Evolutionary conservation across 2,113 vertebrate genomes (phyloP).

Genomic region (Scartelaos histophorus): DNA sequence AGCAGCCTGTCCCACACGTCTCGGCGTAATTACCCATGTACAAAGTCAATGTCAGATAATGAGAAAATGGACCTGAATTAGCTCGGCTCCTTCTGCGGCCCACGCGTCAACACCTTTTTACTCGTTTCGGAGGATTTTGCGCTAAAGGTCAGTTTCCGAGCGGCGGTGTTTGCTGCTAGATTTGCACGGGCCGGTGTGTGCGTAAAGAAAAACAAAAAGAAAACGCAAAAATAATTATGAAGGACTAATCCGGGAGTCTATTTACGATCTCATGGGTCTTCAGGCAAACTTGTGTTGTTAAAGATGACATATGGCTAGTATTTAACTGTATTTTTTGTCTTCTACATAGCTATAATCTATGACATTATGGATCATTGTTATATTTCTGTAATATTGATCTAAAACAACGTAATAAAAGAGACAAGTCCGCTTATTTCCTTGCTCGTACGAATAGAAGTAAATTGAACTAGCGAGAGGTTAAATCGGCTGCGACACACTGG

Average conservation of each 20-base stretch:
- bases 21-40: slow-evolving; percentile 16
- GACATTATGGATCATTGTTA: no score
- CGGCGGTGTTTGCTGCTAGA: neutral
- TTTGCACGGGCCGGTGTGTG: neutral
- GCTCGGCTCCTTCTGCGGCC: neutral
- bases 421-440: no score
- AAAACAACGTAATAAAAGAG: no score
- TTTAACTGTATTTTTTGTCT: no score
- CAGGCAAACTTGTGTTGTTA: neutral
- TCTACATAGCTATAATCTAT: no score
- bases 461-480: no score
- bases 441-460: no score
- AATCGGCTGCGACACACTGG: no score
- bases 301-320: no score
- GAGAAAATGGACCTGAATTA: neutral
- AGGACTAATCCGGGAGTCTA: neutral
- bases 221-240: neutral
- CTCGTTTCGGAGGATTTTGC: neutral
- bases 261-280: no score
- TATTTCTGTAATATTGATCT: no score
- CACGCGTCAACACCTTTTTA: neutral
- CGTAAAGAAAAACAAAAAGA: neutral
- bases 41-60: slow-evolving; percentile 25
- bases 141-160: neutral
- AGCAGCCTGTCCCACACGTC: neutral